These are phyloP conservation scores for Phyllopteryx taeniolatus DNA, from an alignment of 2,113 vertebrate species.

Conservation along the genomic window DNA sequence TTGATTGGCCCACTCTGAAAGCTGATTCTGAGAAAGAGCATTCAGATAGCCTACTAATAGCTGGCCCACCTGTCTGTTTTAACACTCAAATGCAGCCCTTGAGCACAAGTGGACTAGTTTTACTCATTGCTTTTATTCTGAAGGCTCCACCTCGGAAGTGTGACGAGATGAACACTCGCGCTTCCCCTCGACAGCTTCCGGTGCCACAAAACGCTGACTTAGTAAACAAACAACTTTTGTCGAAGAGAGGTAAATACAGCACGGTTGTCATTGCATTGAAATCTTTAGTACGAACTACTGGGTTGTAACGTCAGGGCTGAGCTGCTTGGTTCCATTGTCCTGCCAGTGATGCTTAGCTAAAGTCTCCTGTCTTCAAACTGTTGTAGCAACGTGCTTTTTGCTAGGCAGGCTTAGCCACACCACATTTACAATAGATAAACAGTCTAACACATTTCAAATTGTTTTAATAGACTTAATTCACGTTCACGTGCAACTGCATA, in stretches of 20 bases:
- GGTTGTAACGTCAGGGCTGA: not conserved
- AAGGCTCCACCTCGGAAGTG: slow-evolving; percentile 6
- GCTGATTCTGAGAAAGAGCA: too few relatives aligned
- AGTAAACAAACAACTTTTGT: not conserved
- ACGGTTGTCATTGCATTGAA: not conserved
- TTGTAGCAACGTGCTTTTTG: not conserved
- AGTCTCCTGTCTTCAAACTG: not conserved
- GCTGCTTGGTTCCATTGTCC: not conserved
- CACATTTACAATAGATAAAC: too few relatives aligned
- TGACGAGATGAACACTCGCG: not conserved
- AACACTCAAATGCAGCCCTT: too few relatives aligned
- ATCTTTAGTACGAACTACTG: not conserved
- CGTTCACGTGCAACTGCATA: too few relatives aligned
- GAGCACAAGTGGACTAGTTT: too few relatives aligned
- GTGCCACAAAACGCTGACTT: not conserved
- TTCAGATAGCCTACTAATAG: too few relatives aligned
- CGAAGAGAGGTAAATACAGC: not conserved
- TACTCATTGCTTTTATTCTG: slow-evolving; percentile 25
- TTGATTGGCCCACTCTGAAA: too few relatives aligned
- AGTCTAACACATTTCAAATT: too few relatives aligned
- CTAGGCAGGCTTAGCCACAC: not conserved
- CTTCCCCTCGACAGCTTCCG: not conserved
- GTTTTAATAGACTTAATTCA: too few relatives aligned
- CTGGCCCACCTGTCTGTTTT: too few relatives aligned
- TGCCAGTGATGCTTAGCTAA: not conserved